Conservation (phyloP, 2,888 invertebrate species). For the Eupeodes luniger region DNA sequence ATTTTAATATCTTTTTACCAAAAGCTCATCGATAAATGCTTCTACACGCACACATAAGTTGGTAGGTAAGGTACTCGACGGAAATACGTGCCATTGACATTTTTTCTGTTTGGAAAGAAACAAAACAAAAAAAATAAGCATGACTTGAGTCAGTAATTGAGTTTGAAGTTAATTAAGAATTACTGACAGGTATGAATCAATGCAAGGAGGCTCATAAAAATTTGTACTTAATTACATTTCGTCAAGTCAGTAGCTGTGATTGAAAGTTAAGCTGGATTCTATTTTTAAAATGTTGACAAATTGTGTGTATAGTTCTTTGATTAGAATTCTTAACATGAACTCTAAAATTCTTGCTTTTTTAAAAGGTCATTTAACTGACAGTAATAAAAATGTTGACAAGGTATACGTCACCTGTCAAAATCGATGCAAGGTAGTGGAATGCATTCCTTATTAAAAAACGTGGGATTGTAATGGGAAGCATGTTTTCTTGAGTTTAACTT, state of each 20-base stretch:
- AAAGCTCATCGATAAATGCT: slow-evolving; percentile 53
- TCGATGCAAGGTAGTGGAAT: too few relatives aligned
- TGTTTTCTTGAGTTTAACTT: too few relatives aligned
- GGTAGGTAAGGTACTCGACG: neutral
- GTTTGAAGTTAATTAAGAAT: slow-evolving; percentile 33
- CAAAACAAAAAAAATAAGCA: slow-evolving; percentile 13
- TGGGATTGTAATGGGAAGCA: too few relatives aligned
- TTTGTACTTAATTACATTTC: slow-evolving; percentile 10
- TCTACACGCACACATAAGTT: neutral
- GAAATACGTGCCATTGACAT: slow-evolving; percentile 71
- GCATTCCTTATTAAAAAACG: too few relatives aligned
- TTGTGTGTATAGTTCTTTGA: neutral
- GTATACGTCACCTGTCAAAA: too few relatives aligned
- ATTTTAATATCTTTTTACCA: slow-evolving; percentile 43
- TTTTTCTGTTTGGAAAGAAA: neutral
- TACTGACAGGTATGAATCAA: slow-evolving; percentile 31
- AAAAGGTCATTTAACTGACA: too few relatives aligned
- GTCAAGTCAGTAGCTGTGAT: slow-evolving; percentile 7
- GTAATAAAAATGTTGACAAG: too few relatives aligned
- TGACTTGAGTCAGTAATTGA: slow-evolving; percentile 56
- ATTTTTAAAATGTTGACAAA: slow-evolving; percentile 41
- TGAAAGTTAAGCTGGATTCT: slow-evolving; percentile 6
- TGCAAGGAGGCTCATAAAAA: slow-evolving; percentile 37
- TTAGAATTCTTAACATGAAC: neutral
- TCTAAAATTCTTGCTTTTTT: neutral